Base-by-base conservation (phyloP, 2,888 invertebrate genomes). In the Leptarthrus brevirostris region DNA sequence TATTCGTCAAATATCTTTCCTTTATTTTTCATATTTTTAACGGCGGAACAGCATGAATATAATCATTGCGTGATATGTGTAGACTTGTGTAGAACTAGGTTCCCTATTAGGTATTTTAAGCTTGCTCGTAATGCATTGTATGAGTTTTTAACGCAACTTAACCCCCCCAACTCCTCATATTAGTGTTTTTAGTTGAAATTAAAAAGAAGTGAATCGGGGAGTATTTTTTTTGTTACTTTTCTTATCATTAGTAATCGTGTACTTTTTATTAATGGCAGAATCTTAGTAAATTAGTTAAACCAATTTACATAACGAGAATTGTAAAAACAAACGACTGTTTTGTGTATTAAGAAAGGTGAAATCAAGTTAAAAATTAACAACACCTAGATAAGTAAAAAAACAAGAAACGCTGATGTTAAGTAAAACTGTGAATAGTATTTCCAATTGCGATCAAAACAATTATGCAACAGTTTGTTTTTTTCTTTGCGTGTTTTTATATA, bases 401-500 rank as follows among this genome's bases (percentile, higher is more conserved):
- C 16, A 54, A 54, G 18, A 24, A 49, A 69, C 47, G 49, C 49
- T 47, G 52, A 69, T 64, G 73, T 66, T 66, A 26, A 34, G 64
- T 64, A 66, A n/a, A 73, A 64, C 64, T 73, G 73, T 73, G 73
- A 73, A 73, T 66, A 73, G 44, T 61, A 40, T 61, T 61, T 61
- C 34, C 58, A 58, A 61, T 34, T 58, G 24, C 30, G 64, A 66
- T 40, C 44, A 66, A 73, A 53, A 61, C n/a, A 26, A 61, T 22
- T 47, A 53, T 73, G 47, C 58, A 47, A 61, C 10, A 47, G 58
- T 73, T 73, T 73, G 58, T 58, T 73, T 73, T 61, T 61, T 73
- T 73, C 64, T 73, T 73, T 49, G 73, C 73, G 73, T 73, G 73
- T 73, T 73, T 73, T 73, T 73, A 73, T 73, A 73, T 73, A 47